Conservation (phyloP, 1,140 invertebrate genomes). For the Phymastichus coffea region DNA sequence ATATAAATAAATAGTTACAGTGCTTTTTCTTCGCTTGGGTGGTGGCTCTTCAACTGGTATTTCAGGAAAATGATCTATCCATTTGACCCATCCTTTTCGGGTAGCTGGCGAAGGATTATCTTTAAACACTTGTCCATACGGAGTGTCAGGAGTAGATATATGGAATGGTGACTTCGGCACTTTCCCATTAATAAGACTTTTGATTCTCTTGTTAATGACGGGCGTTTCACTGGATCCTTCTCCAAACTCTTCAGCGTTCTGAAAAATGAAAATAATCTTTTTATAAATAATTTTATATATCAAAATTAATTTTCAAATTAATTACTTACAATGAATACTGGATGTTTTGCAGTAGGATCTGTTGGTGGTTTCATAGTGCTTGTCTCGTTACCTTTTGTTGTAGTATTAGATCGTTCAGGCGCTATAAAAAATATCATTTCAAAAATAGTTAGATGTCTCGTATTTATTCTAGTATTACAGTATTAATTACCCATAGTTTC, state of each 20-base stretch:
- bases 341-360: not conserved
- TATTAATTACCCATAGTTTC: constrained; percentile 51
- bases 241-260: not conserved
- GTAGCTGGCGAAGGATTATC: constrained; percentile 57
- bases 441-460: too few species aligned
- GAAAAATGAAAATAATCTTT: not conserved
- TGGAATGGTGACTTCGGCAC: constrained; percentile 46
- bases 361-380: constrained; percentile 6
- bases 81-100: constrained; percentile 56
- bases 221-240: constrained; percentile 32
- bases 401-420: constrained; percentile 13
- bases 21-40: constrained; percentile 50
- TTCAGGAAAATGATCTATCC: constrained; percentile 55
- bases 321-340: not conserved
- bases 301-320: not conserved
- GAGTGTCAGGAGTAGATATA: constrained; percentile 59
- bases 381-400: not conserved
- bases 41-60: constrained; percentile 44
- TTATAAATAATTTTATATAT: not conserved
- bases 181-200: constrained; percentile 34
- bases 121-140: constrained; percentile 56
- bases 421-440: constrained; percentile 18
- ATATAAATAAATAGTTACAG: constrained; percentile 44
- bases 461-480: too few species aligned
- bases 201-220: constrained; percentile 46